Evolutionary conservation across 2,113 vertebrate species (phyloP).

Genomic region (Gobio gobio): DNA sequence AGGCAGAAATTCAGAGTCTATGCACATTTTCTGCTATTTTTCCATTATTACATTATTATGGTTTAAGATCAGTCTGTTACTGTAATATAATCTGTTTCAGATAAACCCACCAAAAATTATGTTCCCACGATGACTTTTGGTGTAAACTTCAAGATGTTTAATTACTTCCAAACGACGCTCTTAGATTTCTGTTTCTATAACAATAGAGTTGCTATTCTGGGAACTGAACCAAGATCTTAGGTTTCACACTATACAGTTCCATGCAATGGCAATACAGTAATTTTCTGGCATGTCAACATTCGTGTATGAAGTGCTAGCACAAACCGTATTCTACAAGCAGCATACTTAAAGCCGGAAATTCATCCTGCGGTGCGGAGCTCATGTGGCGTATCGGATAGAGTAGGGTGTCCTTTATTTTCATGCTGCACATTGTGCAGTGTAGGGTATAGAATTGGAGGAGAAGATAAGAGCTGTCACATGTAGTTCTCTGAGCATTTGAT

Average conservation of each 20-base stretch:
- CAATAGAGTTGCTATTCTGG: conserved; percentile 2
- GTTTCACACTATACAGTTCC: neutral
- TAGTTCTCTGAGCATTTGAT: conserved; percentile 8
- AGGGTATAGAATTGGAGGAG: conserved; percentile 19
- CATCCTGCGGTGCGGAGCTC: conserved; percentile 2
- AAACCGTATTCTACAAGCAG: neutral
- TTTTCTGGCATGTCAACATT: conserved; percentile 22
- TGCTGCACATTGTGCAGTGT: conserved; percentile 23
- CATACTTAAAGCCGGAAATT: conserved; percentile 6
- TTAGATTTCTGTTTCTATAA: neutral
- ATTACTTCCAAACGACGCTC: neutral
- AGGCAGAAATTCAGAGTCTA: neutral
- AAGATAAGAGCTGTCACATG: conserved; percentile 28
- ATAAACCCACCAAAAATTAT: neutral
- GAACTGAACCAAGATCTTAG: neutral
- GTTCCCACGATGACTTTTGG: neutral
- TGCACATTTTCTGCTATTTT: neutral
- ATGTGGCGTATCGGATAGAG: neutral
- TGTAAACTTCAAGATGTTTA: neutral
- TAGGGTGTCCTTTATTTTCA: conserved; percentile 26
- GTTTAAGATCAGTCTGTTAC: neutral
- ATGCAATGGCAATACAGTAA: neutral
- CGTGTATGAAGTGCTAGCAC: neutral
- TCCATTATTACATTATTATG: neutral
- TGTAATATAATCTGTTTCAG: neutral